These are phyloP conservation scores for Oreochromis spilurus DNA, from an alignment of 2,113 vertebrate species.

Conservation along the genomic window DNA sequence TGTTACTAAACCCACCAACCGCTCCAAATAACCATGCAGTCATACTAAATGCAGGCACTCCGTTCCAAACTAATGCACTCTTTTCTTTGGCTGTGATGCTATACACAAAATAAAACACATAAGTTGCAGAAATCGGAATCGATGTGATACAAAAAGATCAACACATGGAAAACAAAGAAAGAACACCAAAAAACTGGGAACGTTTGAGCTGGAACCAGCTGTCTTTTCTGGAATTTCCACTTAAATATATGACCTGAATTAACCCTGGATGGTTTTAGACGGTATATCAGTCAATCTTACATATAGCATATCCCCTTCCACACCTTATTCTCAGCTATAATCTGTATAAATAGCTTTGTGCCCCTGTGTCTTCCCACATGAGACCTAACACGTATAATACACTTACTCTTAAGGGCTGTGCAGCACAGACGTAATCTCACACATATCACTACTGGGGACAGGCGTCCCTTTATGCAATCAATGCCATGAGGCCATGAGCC, in stretches of 20 bases:
- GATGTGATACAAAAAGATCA: neutral
- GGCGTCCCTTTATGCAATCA: constrained; percentile 29
- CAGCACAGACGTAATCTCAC: constrained; percentile 47
- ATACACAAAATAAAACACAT: neutral
- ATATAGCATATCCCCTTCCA: neutral
- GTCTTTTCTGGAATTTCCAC: neutral
- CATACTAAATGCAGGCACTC: neutral
- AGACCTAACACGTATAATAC: constrained; percentile 23
- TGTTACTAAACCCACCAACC: neutral
- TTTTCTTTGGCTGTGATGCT: neutral
- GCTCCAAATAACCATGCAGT: neutral
- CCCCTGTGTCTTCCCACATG: constrained; percentile 28
- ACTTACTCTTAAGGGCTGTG: constrained; percentile 34
- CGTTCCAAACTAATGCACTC: neutral
- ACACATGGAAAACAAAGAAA: neutral
- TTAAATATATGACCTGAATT: neutral
- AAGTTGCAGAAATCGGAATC: neutral
- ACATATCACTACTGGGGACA: constrained; percentile 15
- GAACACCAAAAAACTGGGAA: neutral
- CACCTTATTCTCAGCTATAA: constrained; percentile 38
- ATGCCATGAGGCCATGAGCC: neutral
- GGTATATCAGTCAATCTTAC: neutral
- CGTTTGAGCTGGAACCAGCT: neutral
- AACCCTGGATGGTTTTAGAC: neutral
- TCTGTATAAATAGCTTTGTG: constrained; percentile 42